A percentile compares a stretch with the other conserved stretches of the same genome.
Conservation (phyloP, 2,888 invertebrate species). For the Pollenia labialis region DNA sequence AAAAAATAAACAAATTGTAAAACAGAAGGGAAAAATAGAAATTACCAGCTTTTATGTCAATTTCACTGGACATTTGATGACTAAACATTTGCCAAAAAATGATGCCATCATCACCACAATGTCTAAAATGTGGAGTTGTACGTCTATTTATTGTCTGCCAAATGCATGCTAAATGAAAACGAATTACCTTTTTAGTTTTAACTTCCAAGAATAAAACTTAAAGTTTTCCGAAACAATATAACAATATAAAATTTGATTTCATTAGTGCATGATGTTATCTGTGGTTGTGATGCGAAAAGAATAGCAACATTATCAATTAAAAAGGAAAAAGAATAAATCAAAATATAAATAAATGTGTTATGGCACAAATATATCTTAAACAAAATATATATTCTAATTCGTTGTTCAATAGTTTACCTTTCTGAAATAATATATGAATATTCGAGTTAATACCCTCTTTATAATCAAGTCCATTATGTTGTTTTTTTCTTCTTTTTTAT, state of each 20-base stretch:
- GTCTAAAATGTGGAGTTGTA: constrained; percentile 15
- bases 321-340: not conserved
- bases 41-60: constrained; percentile 63
- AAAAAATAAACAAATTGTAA: constrained; percentile 31
- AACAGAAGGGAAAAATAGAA: constrained; percentile 25
- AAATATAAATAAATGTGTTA: not conserved
- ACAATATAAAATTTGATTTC: constrained; percentile 22
- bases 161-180: not conserved
- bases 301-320: not conserved
- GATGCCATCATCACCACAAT: constrained; percentile 18
- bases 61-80: constrained; percentile 68
- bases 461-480: too few relatives aligned
- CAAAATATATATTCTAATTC: too few relatives aligned
- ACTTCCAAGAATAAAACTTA: not conserved
- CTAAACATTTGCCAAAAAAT: constrained; percentile 53
- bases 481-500: too few relatives aligned
- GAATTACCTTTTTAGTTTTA: not conserved
- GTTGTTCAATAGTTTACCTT: too few relatives aligned
- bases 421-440: too few relatives aligned
- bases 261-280: constrained; percentile 19
- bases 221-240: not conserved
- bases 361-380: too few relatives aligned
- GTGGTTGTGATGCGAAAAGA: too few relatives aligned
- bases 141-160: not conserved
- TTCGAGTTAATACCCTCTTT: too few relatives aligned